Base-by-base conservation (phyloP, 2,888 invertebrate species). In the Eilema griseolum region DNA sequence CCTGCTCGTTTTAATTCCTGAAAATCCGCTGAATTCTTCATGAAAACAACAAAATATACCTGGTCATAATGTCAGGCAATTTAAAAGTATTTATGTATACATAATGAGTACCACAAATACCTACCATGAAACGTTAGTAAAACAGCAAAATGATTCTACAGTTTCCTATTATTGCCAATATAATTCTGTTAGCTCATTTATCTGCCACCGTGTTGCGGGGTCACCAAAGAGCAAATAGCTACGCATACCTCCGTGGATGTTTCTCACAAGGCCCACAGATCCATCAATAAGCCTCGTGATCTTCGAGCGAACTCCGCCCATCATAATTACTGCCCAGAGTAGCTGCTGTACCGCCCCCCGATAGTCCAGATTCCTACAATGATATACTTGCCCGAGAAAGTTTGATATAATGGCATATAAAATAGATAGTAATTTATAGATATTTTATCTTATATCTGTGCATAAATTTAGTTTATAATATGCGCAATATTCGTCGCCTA, bases 281-380 rank as follows among this genome's bases (percentile, higher is more conserved):
- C 20, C 24, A 66, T 66, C 59, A 59, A 26, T 52, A 14, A 41
- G 33, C 41, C 37, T 57, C 28, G 57, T 41, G 24, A 37, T 28
- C 37, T n/a, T 56, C 33, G 14, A 12, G 37, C 7, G 41, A 28
- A 24, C 61, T n/a, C 64, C 70, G 61, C 70, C 66, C 31, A n/a
- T 16, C 33, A 28, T 70, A 70, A 70, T 70, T 70, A 70, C 61
- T 61, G 23, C n/a, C 31, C n/a, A 24, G 61, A 61, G 57, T 62
- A 68, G 66, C 66, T 37, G 69, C 46, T 52, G 16, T 14, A 4
- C 37, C 70, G 61, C 70, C 52, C 61, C 37, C n/a, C 14, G 12
- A 63, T 56, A 61, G n/a, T 56, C n/a, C 56, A 57, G 62, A 62
- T 68, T 31, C 23, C n/a, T 52, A 66, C n/a, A 67, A 61, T 67